These are phyloP conservation scores for Pseudobourletiella spinata DNA, from an alignment of 1,140 invertebrate genomes.

Conservation along the genomic window DNA sequence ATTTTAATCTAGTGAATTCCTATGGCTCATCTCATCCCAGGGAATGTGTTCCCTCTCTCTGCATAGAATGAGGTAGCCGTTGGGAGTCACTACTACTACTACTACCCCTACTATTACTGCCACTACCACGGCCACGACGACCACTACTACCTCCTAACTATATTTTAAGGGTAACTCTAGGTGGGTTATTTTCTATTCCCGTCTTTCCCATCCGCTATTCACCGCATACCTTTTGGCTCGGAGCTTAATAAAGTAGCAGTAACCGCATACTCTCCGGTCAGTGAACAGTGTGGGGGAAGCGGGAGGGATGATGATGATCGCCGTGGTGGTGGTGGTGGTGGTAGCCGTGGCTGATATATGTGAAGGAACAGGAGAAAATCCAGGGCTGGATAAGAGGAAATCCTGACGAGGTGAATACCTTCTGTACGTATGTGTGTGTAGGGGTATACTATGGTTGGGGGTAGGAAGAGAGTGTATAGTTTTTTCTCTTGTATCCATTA, in stretches of 20 bases:
- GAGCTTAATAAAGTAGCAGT: slow-evolving; percentile 1
- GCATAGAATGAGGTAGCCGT: background rate
- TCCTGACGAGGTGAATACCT: slow-evolving; percentile 6
- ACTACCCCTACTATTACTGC: too few relatives aligned
- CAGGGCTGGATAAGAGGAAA: slow-evolving; percentile 4
- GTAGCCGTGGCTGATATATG: background rate
- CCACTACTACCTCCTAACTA: background rate
- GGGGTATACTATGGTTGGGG: background rate
- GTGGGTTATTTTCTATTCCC: background rate
- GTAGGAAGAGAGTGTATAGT: too few relatives aligned
- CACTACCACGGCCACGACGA: too few relatives aligned
- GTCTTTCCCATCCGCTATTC: background rate
- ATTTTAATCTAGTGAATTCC: slow-evolving; percentile 36
- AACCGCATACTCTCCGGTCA: background rate
- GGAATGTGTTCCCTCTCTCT: background rate
- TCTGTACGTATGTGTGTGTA: background rate
- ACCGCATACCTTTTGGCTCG: background rate
- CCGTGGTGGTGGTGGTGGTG: background rate
- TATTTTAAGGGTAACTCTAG: background rate
- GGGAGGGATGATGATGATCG: background rate
- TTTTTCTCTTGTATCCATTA: too few relatives aligned
- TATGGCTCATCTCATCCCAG: slow-evolving; percentile 12
- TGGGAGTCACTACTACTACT: too few relatives aligned
- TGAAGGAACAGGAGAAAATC: background rate
- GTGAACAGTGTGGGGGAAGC: background rate